Base-by-base conservation (phyloP, 2,113 vertebrate genomes). In the Australoheros scitulus region DNA sequence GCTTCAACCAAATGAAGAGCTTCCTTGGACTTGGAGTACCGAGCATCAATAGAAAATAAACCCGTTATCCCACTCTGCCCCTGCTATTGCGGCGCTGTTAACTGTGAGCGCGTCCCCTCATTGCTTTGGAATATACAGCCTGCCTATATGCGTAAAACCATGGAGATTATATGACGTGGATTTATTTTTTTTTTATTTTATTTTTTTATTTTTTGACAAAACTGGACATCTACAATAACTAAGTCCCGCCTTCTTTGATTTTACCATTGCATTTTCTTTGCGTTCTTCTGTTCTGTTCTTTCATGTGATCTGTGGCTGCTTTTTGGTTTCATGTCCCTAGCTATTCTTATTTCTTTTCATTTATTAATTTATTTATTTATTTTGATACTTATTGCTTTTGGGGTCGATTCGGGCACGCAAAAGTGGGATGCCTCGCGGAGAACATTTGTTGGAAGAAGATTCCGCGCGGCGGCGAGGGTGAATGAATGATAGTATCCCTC, bases 131-230 rank as follows among this genome's bases (percentile, higher is more conserved):
- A 95, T 96, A 96, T 92, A 88, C 91, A 88, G 88, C 87, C 72
- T 87, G 85, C 60, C 77, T 70, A 82, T 82, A 93, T 89, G 90
- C 90, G 79, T 83, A 81, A 93, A 92, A 92, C 89, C 90, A 93
- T 95, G 95, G 94, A 95, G 89, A 94, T 92, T 91, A 93, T 92
- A 87, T 93, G 91, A 93, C 92, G 91, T 93, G 95, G 95, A 96
- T 95, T 93, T 94, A 95, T 89, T 68, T 61, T 5, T 79, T 83
- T 77, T 88, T 91, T 72, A 41, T 38, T 43, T 24, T 43, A 24
- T 65, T 65, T 41, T 65, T 61, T 61, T 56, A 26, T 88, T 90
- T 84, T 82, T 58, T 20, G 91, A 89, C 92, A 87, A 91, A 94
- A 93, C 84, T 92, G 93, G 92, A 92, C 92, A 90, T 84, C 79